Evolutionary conservation across 2,888 invertebrate genomes (phyloP), one percentile per base, ranked within the genome.

Genomic region (Orthosia gothica): DNA sequence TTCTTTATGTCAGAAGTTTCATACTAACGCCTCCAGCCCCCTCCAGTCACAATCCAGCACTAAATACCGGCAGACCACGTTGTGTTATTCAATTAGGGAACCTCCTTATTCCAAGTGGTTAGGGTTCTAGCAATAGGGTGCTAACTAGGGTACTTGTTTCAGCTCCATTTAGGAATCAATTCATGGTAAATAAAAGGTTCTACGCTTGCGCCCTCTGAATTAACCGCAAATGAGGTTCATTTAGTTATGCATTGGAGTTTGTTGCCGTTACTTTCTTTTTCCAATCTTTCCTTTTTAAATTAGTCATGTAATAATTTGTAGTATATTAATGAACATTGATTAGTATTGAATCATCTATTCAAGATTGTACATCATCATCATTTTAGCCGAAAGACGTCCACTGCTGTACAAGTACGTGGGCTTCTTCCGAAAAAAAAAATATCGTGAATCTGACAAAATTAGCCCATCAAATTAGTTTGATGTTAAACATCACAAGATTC

Each of bases 101-200:
- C 26, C 82, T 69, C 65, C 65, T 67, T 79, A 82, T 75, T 70
- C 65, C 47, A 66, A 82, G 79, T 79, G 79, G 69, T 82, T 71
- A 79, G 82, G 75, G 70, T 57, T 40, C 74, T 64, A 65, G 68
- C 78, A 70, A 75, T 82, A 71, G 81, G 81, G 81, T 82, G 81
- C 71, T 82, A 81, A 81, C 78, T 81, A 74, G 78, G 69, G 74
- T 57, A 16, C 78, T 81, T 82, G 73, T 81, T 81, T 82, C 66
- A 74, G 82, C 82, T 73, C 78, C 82, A 81, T 81, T 81, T 82
- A 82, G 78, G 40, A 78, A 81, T 78, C 82, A 78, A 81, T 81
- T 78, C 58, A 63, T 52, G 47, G 74, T 82, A 74, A 82, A 73
- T 77, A 77, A 82, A 73, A 73, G 69, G 54, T 59, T 81, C 20